Percentiles rank a stretch among this genome's conserved stretches.
Conservation (phyloP, 2,797 vertebrate genomes). For the Schizopygopsis pylzovi region DNA sequence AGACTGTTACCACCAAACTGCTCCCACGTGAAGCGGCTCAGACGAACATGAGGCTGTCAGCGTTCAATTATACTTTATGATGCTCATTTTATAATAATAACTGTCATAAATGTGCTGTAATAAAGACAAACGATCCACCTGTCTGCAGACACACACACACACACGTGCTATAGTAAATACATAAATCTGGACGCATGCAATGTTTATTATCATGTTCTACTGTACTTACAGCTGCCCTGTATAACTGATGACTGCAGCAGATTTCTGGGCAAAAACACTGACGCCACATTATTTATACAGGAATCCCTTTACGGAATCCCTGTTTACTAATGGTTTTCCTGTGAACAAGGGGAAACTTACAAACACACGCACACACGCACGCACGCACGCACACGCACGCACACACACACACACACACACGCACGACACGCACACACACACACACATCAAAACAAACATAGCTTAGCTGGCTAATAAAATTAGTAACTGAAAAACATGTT, state of each 20-base stretch:
- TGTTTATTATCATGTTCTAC: slow-evolving; percentile 50
- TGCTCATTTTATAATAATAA: slow-evolving; percentile 57
- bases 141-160: slow-evolving; percentile 49
- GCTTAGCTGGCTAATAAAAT: neutral
- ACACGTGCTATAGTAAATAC: slow-evolving; percentile 43
- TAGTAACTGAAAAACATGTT: neutral
- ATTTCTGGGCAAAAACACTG: slow-evolving; percentile 44
- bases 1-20: slow-evolving; percentile 27
- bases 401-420: neutral
- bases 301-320: slow-evolving; percentile 19
- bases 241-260: slow-evolving; percentile 57
- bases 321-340: slow-evolving; percentile 35
- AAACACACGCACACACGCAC: neutral
- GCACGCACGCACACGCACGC: neutral
- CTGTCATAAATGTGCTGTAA: slow-evolving; percentile 59
- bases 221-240: slow-evolving; percentile 49
- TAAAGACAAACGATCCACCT: slow-evolving; percentile 60
- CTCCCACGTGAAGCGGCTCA: slow-evolving; percentile 8
- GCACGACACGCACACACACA: neutral
- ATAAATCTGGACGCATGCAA: slow-evolving; percentile 53
- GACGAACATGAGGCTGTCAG: slow-evolving; percentile 13
- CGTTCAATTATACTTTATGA: slow-evolving; percentile 51
- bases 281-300: slow-evolving; percentile 38
- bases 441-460: neutral
- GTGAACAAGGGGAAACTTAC: slow-evolving; percentile 6